Base-by-base conservation (phyloP, 2,113 vertebrate genomes). In the Ageneiosus marmoratus region DNA sequence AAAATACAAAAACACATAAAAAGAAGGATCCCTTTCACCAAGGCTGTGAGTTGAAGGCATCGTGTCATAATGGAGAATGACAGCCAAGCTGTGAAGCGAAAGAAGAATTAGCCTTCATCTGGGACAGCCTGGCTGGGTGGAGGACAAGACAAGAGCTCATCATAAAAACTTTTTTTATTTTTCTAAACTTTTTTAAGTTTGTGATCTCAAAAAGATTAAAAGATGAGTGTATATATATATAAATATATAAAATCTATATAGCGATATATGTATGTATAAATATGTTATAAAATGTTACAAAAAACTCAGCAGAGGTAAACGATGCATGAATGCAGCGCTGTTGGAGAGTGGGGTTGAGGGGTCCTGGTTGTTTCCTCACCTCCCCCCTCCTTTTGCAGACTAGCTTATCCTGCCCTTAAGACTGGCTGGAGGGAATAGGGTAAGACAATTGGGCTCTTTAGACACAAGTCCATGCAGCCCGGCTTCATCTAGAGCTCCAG, bases 171-270 rank as follows among this genome's bases (percentile, higher is more conserved):
- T 92, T 89, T 93, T 93, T 94, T 94, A 94, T 94, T 94, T 94
- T 94, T 94, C 88, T 94, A 93, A 93, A 91, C 89, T 93, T 94
- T 94, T 93, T 93, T 93, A 92, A 92, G 93, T 93, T 94, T 91
- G 92, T 92, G 90, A 89, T 93, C 92, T 93, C 86, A 89, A 92
- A 92, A 92, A 90, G 87, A 91, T 81, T 85, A 90, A 86, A 92
- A 91, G 89, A 86, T 85, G 87, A 89, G 89, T 91, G 87, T 89
- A 88, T 89, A 85, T 77, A 80, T 86, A 86, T 76, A 85, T 86
- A 70, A 88, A 85, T 78, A 85, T 86, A 70, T 89, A 85, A 75
- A 75, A 85, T 87, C 83, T 88, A 86, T 88, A 86, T 84, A 85
- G 86, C 81, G 80, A 88, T 88, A 87, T 88, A 85, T 89, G 87